Conservation (phyloP, 2,797 vertebrate species). For the Falco novaeseelandiae region DNA sequence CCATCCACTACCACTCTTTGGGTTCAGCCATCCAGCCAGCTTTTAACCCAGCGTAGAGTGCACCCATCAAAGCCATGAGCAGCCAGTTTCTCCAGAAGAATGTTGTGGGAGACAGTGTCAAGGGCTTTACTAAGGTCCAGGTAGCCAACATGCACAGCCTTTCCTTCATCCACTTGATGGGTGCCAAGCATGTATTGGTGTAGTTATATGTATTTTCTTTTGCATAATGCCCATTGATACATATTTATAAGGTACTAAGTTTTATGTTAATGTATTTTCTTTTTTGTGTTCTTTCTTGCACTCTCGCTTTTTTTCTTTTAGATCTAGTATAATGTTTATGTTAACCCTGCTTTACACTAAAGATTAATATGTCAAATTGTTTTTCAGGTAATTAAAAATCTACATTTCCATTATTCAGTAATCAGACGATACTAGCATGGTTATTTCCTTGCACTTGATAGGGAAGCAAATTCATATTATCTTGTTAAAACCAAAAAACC, state of each 20-base stretch:
- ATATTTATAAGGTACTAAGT: neutral
- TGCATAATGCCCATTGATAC: neutral
- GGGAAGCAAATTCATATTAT: neutral
- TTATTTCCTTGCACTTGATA: neutral
- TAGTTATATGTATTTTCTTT: neutral
- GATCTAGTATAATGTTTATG: neutral
- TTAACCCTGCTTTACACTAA: neutral
- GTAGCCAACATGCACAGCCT: too few relatives aligned
- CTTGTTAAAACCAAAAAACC: neutral
- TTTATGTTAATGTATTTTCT: neutral
- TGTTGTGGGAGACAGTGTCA: too few relatives aligned
- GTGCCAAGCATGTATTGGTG: neutral
- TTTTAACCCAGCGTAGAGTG: neutral
- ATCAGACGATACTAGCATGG: neutral
- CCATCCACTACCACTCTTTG: too few relatives aligned
- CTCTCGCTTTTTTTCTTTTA: fast-evolving
- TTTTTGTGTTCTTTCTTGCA: neutral
- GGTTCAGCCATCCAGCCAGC: too few relatives aligned
- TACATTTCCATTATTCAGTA: neutral
- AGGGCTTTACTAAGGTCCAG: too few relatives aligned
- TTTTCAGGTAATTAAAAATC: neutral
- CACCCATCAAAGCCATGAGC: too few relatives aligned
- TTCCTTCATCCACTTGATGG: too few relatives aligned
- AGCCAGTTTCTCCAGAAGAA: too few relatives aligned
- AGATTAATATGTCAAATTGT: neutral